A percentile compares a stretch with the other conserved stretches of the same genome.
These are phyloP conservation scores for Pogoniulus pusillus DNA, from an alignment of 2,797 vertebrate species.

Conservation along the genomic window DNA sequence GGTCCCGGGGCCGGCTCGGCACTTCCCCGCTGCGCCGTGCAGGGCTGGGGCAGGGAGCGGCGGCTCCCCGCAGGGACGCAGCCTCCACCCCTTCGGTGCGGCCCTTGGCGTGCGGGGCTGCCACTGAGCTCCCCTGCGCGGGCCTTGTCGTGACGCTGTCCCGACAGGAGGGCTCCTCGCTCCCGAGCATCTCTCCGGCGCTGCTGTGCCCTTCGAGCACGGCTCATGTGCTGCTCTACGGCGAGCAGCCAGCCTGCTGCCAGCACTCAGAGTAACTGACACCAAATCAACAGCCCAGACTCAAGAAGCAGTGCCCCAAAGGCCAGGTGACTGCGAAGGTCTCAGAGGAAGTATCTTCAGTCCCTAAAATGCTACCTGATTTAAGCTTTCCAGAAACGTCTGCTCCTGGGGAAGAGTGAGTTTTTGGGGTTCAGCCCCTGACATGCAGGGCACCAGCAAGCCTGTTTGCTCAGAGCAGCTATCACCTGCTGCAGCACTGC, in stretches of 20 bases:
- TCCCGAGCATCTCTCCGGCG: neutral
- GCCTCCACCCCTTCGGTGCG: fast-evolving
- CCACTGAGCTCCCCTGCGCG: too few species aligned
- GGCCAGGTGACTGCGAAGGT: neutral
- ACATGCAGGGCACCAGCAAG: neutral
- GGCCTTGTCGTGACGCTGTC: neutral
- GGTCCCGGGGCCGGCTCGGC: fast-evolving
- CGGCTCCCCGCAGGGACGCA: fast-evolving
- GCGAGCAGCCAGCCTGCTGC: neutral
- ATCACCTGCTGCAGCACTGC: neutral
- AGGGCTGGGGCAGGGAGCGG: fast-evolving
- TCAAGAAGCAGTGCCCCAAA: neutral
- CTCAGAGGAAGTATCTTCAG: neutral
- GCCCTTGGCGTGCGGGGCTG: fast-evolving
- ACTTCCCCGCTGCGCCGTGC: fast-evolving
- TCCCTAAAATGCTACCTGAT: neutral
- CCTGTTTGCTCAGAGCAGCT: neutral
- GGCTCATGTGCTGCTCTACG: fast-evolving
- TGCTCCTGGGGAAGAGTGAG: neutral
- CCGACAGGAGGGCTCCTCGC: neutral
- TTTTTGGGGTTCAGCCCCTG: neutral
- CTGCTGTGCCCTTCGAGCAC: neutral
- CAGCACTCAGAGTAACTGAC: neutral
- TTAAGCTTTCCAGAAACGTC: neutral
- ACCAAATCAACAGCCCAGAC: neutral